Evolutionary conservation across 2,113 vertebrate genomes (phyloP).

Genomic region (Helogale parvula): DNA sequence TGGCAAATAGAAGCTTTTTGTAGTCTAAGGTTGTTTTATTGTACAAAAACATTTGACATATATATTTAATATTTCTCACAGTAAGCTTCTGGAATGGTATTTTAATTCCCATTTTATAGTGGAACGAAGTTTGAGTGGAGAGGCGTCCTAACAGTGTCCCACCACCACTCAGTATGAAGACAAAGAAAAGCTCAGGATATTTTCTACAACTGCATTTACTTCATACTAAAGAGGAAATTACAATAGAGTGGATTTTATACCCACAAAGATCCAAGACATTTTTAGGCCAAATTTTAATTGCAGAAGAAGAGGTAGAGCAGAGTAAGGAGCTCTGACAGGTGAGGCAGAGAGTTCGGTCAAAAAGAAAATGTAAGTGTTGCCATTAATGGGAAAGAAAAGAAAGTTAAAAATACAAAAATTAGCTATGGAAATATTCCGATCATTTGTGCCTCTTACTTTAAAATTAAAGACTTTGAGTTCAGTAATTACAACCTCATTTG

Average conservation of each 20-base stretch:
- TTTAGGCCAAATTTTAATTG: not conserved
- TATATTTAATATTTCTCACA: not conserved
- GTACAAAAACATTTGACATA: not conserved
- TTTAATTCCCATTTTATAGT: not conserved
- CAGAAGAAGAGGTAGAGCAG: not conserved
- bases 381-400: not conserved
- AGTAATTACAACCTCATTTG: not conserved
- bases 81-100: not conserved
- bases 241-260: not conserved
- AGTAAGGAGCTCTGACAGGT: not conserved
- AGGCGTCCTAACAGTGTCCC: not conserved
- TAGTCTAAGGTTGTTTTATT: not conserved
- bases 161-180: not conserved
- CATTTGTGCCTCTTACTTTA: not conserved
- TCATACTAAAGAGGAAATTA: not conserved
- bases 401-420: not conserved
- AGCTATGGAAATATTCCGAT: not conserved
- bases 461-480: not conserved
- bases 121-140: not conserved
- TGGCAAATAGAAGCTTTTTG: not conserved
- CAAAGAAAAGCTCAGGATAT: not conserved
- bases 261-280: not conserved
- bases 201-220: not conserved
- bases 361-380: not conserved
- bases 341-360: not conserved